These are phyloP conservation scores for Drosophila virilis DNA, from an alignment of 1,140 invertebrate genomes.

Conservation along the genomic window DNA sequence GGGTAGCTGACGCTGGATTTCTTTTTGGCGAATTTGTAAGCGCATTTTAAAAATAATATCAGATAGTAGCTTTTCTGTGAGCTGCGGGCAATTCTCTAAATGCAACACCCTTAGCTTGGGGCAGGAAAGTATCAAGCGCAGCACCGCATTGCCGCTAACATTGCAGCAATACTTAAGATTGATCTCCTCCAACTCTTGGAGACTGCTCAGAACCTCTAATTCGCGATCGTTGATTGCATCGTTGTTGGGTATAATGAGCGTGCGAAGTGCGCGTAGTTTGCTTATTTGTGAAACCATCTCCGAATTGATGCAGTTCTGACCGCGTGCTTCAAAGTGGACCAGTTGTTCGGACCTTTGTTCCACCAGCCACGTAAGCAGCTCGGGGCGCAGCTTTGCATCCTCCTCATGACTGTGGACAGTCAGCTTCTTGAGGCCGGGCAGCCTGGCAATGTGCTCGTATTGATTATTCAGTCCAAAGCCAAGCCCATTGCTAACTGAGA, in stretches of 20 bases:
- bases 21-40: slow-evolving; percentile 15
- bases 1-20: slow-evolving; percentile 36
- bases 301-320: not conserved
- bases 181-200: slow-evolving; percentile 36
- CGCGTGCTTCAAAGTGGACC: slow-evolving; percentile 33
- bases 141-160: slow-evolving; percentile 9
- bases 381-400: not conserved
- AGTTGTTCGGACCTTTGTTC: slow-evolving; percentile 30
- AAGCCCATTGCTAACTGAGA: slow-evolving; percentile 13
- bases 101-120: slow-evolving; percentile 24
- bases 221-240: not conserved
- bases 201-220: slow-evolving; percentile 4
- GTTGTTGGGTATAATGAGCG: slow-evolving; percentile 15
- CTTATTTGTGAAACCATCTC: slow-evolving; percentile 4
- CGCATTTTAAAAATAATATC: slow-evolving; percentile 31
- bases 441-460: slow-evolving; percentile 43
- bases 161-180: slow-evolving; percentile 4
- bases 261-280: slow-evolving; percentile 17
- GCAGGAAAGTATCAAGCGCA: slow-evolving; percentile 39
- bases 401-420: not conserved
- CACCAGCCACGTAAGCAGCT: slow-evolving; percentile 29
- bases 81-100: not conserved
- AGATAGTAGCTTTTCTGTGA: slow-evolving; percentile 19
- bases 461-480: no score
- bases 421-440: slow-evolving; percentile 46